phyloP scores from a whole-genome alignment of 1,140 invertebrate genomes.

The Heterodera carotae region DNA sequence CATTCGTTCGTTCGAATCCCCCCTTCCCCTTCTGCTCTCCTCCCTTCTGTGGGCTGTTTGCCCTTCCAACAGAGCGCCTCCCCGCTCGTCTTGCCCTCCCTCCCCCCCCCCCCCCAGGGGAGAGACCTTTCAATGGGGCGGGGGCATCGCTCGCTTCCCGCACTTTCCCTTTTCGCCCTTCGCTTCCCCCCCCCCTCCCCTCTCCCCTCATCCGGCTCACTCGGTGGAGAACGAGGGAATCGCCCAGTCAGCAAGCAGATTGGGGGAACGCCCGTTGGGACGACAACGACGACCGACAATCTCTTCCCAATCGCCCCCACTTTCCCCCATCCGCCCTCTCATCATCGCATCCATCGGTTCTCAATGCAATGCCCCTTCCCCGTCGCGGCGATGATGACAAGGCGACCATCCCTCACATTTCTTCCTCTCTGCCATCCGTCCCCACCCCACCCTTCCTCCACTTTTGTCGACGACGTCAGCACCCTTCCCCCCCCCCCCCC shows the following conservation, averaged over 20 bases:
- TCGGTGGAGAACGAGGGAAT: neutral
- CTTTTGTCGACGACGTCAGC: neutral
- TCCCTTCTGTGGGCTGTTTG: neutral
- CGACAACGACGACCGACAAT: neutral
- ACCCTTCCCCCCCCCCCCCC: neutral
- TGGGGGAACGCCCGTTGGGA: neutral
- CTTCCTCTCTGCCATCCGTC: too few relatives aligned
- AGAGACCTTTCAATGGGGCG: neutral
- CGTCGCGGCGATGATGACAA: neutral
- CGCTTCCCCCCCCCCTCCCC: neutral
- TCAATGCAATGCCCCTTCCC: neutral
- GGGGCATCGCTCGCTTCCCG: neutral
- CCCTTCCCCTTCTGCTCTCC: slow-evolving; percentile 18
- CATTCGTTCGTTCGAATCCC: slow-evolving; percentile 28
- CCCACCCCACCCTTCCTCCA: neutral
- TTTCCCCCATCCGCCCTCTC: neutral
- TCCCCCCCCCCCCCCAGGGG: neutral
- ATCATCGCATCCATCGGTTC: neutral
- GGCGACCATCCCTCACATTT: neutral
- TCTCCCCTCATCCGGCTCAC: neutral
- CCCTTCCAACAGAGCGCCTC: neutral
- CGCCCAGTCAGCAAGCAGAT: slow-evolving; percentile 1
- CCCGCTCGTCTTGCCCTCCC: too few relatives aligned
- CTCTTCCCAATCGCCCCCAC: neutral
- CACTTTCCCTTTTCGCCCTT: slow-evolving; percentile 16